Base-by-base conservation (phyloP, 2,888 invertebrate genomes). In the Rapana venosa region DNA sequence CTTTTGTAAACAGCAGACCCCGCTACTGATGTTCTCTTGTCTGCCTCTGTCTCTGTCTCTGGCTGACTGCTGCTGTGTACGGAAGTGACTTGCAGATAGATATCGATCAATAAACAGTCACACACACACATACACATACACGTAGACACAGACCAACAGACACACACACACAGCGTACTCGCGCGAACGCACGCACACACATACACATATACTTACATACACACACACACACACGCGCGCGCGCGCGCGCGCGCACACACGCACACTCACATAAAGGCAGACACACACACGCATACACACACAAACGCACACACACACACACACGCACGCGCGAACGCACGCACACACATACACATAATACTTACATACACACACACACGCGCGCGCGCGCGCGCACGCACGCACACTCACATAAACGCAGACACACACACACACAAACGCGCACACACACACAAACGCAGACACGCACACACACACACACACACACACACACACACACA, bases 401-500 rank as follows among this genome's bases (percentile, higher is more conserved):
- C 70, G 26, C 70, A 70, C 70, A 70, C 70, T 26, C 70, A 70
- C 70, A 70, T 26, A 70, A 20, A 70, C 70, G 26, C 70, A 70
- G 22, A 70, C 70, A 70, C 70, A 70, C 70, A 22, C 70, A 70
- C 70, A 70, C 70, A 70, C 70, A 70, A 20, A 70, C 70, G 26
- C 70, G 26, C 70, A 20, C 0, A 1, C 20, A 15, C 70, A 26
- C n/a, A 70, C 70, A 22, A 15, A 22, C 22, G 13, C 66, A 22
- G 20, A 22, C 22, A 22, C 70, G 26, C 70, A 70, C 70, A 70
- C 70, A 70, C 70, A 70, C 70, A 70, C 70, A 22, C 70, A 70
- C 70, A 22, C 70, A 70, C 70, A 70, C 70, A 70, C 70, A 70
- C 70, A 70, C 70, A 70, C 70, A 70, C 70, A 70, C 70, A 70